phyloP scores from a whole-genome alignment of 2,888 invertebrate species.

The Lasius fuliginosus region DNA sequence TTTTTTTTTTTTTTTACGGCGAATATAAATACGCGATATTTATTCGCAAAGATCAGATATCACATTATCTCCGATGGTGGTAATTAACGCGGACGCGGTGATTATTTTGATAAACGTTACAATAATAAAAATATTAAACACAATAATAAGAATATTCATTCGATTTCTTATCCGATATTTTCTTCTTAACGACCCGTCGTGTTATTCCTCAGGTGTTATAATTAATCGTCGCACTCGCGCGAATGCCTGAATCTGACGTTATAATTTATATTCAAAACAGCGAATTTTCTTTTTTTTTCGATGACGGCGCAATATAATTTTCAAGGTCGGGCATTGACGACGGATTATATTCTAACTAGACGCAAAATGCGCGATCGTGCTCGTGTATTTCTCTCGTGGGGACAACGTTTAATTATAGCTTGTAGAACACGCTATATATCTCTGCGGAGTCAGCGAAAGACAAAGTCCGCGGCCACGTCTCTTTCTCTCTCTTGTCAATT shows the following conservation, averaged over 20 bases:
- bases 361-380: constrained; percentile 20
- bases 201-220: background rate
- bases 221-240: background rate
- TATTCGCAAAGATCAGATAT: background rate
- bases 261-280: constrained; percentile 20
- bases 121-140: background rate
- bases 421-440: constrained; percentile 31
- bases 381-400: background rate
- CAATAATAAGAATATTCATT: background rate
- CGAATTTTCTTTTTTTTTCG: background rate
- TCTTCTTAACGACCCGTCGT: background rate
- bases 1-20: background rate
- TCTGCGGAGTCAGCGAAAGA: constrained; percentile 19
- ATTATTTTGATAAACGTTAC: background rate
- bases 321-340: constrained; percentile 27
- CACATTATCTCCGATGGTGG: background rate
- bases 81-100: background rate
- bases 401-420: constrained; percentile 45
- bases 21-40: background rate
- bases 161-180: background rate
- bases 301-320: background rate
- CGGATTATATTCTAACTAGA: constrained; percentile 15
- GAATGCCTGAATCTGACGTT: background rate
- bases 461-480: background rate
- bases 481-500: background rate